Evolutionary conservation across 2,797 vertebrate species (phyloP), one percentile per base, ranked within the genome.

Genomic region (Eupleurogrammus muticus): DNA sequence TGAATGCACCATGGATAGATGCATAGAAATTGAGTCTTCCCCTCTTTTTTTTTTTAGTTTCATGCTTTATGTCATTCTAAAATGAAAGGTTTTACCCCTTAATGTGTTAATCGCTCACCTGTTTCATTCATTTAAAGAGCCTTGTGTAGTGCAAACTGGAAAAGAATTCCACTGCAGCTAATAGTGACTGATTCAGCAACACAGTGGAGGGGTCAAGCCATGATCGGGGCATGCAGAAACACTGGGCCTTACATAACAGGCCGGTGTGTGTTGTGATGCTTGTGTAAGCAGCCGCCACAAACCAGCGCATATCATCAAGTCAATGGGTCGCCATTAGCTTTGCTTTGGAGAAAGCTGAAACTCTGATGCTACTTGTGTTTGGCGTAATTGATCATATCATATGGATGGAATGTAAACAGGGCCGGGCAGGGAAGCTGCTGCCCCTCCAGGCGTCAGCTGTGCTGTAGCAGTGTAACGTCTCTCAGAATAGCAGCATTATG

Each of bases 241-340:
- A 81, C 66, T 86, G 80, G 77, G 66, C 80, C 76, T 92, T 92
- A 85, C 86, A 75, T 91, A 90, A 92, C 76, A 71, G 69, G 76
- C 83, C 80, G 66, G 75, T 89, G 73, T 70, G 77, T 87, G 79
- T 84, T 81, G 77, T 75, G 82, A 75, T 82, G 82, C 86, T 88
- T 90, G 88, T 88, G 73, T 87, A 88, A 90, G 71, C 73, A 61
- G 69, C 74, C 66, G 57, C 53, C 63, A 63, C 65, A 58, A 60
- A 35, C 78, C 60, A 32, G 70, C 49, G 20, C 23, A 19, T 70
- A 65, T 71, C 65, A 57, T 61, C 23, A 17, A 55, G 47, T 62
- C 44, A 28, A 35, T 66, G 14, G 32, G 9, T 68, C 12, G 5
- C 52, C 40, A 34, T 62, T 47, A 49, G 48, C 48, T 16, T 64